A percentile compares a stretch with the other conserved stretches of the same genome.
These are phyloP conservation scores for Enhydra lutris DNA, from an alignment of 2,113 vertebrate genomes.

Conservation along the genomic window DNA sequence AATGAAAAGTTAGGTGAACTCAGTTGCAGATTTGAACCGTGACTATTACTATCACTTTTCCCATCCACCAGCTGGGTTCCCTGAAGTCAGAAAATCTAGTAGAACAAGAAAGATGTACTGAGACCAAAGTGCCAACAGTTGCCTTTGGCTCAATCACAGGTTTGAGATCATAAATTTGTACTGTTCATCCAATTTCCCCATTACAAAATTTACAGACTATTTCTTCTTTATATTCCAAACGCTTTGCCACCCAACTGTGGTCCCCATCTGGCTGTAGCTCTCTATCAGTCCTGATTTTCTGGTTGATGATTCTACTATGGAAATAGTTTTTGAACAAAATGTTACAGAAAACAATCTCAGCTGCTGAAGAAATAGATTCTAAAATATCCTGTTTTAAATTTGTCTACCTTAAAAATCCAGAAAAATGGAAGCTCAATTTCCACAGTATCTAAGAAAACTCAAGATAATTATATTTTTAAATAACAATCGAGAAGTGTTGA, in stretches of 20 bases:
- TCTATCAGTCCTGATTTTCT: slow-evolving; percentile 66
- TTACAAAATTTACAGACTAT: slow-evolving; percentile 49
- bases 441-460: background rate
- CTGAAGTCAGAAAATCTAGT: slow-evolving; percentile 41
- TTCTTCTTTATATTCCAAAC: slow-evolving; percentile 63
- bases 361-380: slow-evolving; percentile 31
- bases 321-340: slow-evolving; percentile 64
- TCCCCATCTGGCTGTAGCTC: slow-evolving; percentile 61
- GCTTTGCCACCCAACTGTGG: slow-evolving; percentile 54
- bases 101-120: background rate
- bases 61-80: background rate
- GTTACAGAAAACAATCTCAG: slow-evolving; percentile 39
- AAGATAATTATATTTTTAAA: background rate
- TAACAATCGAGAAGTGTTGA: background rate
- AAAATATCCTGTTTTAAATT: slow-evolving; percentile 30
- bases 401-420: slow-evolving; percentile 14
- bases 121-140: background rate
- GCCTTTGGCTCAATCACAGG: slow-evolving; percentile 28
- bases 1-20: background rate
- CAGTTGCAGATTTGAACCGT: background rate
- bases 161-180: slow-evolving; percentile 42
- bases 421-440: slow-evolving; percentile 27
- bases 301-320: slow-evolving; percentile 47
- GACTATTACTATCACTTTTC: background rate
- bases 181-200: slow-evolving; percentile 22